Base-by-base conservation (phyloP, 2,888 invertebrate species). In the Chirona hameri region DNA sequence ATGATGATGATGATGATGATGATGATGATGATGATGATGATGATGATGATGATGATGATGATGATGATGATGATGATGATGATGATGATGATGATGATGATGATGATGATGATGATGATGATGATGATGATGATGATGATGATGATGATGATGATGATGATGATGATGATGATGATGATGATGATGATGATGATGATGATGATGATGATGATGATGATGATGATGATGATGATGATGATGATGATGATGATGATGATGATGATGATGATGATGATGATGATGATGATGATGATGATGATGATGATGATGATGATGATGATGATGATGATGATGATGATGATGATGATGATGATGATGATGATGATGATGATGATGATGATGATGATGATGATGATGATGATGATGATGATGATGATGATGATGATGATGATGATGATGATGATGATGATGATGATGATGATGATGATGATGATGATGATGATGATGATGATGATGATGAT, bases 1-100 rank as follows among this genome's bases (percentile, higher is more conserved):
- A 65, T 65, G 65, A 65, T 65, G 65, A 65, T 65, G 65, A 65
- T 65, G 65, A 65, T 65, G 65, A 65, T 65, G 65, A 65, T 65
- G 65, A 65, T 65, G 65, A 65, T 65, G 65, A 65, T 65, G 65
- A 65, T 65, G 65, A 65, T 65, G 65, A 65, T 65, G 65, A 65
- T 65, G 65, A 65, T 65, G 65, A 65, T 65, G 65, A 65, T 65
- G 65, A 65, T 65, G 65, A 65, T 65, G 65, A 65, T 65, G 65
- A 65, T 65, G 65, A 65, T 65, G 65, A 65, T 65, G 65, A 65
- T 65, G 65, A 65, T 65, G 65, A 65, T 65, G 65, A 65, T 65
- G 65, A 65, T 65, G 65, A 65, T 65, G 65, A 65, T 65, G 65
- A 65, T 65, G 65, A 65, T n/a, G 65, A 65, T n/a, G 65, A 65